Conservation (phyloP, 2,113 vertebrate genomes). For the Otocyon megalotis region DNA sequence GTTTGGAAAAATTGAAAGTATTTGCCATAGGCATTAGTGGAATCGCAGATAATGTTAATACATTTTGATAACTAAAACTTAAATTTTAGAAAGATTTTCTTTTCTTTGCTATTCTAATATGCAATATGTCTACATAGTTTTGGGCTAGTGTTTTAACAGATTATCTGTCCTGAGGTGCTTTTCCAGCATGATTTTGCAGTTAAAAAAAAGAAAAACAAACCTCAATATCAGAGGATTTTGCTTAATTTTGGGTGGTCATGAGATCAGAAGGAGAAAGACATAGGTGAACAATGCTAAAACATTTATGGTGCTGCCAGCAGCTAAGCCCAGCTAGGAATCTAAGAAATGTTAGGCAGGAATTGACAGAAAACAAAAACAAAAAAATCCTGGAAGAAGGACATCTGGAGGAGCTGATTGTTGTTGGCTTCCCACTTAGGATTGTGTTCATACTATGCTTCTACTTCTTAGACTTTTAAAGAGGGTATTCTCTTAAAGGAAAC, state of each 20-base stretch:
- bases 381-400: too few relatives aligned
- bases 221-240: not conserved
- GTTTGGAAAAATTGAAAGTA: not conserved
- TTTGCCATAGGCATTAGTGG: not conserved
- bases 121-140: not conserved
- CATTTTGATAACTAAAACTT: not conserved
- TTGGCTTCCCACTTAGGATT: too few relatives aligned
- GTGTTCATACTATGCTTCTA: too few relatives aligned
- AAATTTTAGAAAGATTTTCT: not conserved
- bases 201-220: not conserved
- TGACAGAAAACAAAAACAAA: too few relatives aligned
- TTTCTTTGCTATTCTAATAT: not conserved
- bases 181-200: not conserved
- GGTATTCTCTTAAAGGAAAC: too few relatives aligned
- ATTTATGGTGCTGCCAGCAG: not conserved
- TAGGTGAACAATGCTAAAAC: not conserved
- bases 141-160: not conserved
- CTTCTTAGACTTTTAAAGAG: too few relatives aligned
- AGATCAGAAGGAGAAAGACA: not conserved
- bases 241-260: not conserved
- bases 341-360: too few relatives aligned
- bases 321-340: too few relatives aligned
- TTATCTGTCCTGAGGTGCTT: not conserved
- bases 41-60: not conserved
- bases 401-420: too few relatives aligned